Base-by-base conservation (phyloP, 2,797 vertebrate genomes). In the Mormyrus proboscirostris region DNA sequence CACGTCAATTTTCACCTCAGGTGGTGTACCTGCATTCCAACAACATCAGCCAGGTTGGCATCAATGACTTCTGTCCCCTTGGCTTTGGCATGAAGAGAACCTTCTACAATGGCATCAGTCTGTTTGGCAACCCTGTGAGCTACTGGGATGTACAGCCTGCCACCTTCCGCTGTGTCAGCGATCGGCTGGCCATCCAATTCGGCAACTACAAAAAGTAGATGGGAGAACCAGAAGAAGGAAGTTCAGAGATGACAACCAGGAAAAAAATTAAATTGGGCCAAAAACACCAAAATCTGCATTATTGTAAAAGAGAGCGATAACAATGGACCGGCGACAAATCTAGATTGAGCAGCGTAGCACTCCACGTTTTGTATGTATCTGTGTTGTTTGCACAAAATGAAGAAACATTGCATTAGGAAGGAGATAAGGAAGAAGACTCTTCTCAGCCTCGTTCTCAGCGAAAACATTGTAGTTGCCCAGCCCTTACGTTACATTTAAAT, bases 91-190 rank as follows among this genome's bases (percentile, higher is more conserved):
- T 97, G 93, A 98, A 98, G 95, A 96, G 96, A 87, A 96, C 96
- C 0, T 97, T 97, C 94, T 98, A 98, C 93, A 96, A 97, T 0
- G 98, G 97, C 93, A 98, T 98, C 95, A 98, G 97, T 92, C 95
- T 98, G 92, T 98, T 96, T 90, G 93, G 93, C 88, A 98, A 98
- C 94, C 98, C 97, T 0, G 96, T 98, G 88, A 97, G 97, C 16
- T 98, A 98, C 94, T 98, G 98, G 98, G 98, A 98, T 92, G 98
- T 98, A 87, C 97, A 98, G 94, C 98, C 97, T 0, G 97, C 97
- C 12, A 95, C 97, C 1, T 98, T 98, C 94, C 97, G 97, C 92
- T 98, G 98, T 0, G 97, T 98, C 92, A 96, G 93, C 6, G 95
- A 97, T 93, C 96, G 97, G 87, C 93, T 96, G 91, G 96, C 97